Base-by-base conservation (phyloP, 2,888 invertebrate species). In the Carabus problematicus region DNA sequence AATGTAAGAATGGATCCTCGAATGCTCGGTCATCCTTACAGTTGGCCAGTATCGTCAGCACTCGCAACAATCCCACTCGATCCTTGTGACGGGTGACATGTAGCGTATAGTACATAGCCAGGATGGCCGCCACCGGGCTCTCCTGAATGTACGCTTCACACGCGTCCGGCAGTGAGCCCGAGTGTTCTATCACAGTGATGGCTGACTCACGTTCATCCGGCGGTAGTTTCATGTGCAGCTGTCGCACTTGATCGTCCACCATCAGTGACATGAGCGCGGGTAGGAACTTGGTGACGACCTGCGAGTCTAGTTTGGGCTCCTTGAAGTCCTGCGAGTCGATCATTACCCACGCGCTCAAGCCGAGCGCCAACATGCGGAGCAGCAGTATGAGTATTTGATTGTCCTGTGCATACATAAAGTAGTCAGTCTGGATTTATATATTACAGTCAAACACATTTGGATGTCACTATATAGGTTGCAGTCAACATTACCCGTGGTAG, bases 261-360 rank as follows among this genome's bases (percentile, higher is more conserved):
- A 98, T 95, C 8, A 97, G 84, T 0, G 95, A 94, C 91, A 97
- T 94, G 8, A 98, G 82, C 0, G 95, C 94, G 1, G 98, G 97
- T 71, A 98, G 83, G 82, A 96, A 97, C 82, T 97, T 96, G 0
- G 96, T 97, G 0, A 98, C 94, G 40, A 97, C 91, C 84, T 95
- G 94, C 77, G 91, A 90, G 76, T 97, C 97, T 70, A 97, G 84
- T 83, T 96, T 96, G 0, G 97, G 97, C 80, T 98, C 98, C 78
- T 95, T 95, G 77, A 97, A 97, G 75, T 94, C 93, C 84, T 94
- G 92, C 1, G 95, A 94, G 80, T 97, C 95, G 73, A 98, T 97
- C 94, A 98, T 97, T 41, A 94, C 91, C 97, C 97, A 97, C 3
- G 97, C 95, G 80, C 95, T 94, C 49, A 97, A 82, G 0, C 97